These are phyloP conservation scores for Hyphantria cunea DNA, from an alignment of 1,140 invertebrate species.

Conservation along the genomic window DNA sequence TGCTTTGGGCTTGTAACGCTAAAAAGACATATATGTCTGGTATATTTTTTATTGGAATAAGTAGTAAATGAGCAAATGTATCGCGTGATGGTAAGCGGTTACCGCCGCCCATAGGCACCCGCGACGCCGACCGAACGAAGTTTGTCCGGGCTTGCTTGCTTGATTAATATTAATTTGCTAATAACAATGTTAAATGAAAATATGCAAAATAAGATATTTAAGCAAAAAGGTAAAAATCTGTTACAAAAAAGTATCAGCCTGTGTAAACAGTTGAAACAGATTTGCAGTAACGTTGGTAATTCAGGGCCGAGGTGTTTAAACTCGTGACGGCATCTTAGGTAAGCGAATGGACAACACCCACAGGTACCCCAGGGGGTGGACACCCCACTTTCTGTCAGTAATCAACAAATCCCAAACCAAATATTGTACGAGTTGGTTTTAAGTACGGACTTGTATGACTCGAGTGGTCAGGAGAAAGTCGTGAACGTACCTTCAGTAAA, in stretches of 20 bases:
- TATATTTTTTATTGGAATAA: too few relatives aligned
- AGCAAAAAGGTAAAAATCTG: too few relatives aligned
- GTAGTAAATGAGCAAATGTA: too few relatives aligned
- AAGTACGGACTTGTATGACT: conserved; percentile 10
- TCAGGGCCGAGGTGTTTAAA: conserved; percentile 67
- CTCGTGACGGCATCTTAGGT: conserved; percentile 53
- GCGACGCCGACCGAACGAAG: too few relatives aligned
- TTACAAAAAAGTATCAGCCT: conserved; percentile 28
- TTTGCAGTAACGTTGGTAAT: conserved; percentile 52
- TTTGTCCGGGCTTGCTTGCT: too few relatives aligned
- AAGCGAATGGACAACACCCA: conserved; percentile 39
- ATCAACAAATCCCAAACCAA: conserved; percentile 41
- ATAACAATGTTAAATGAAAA: too few relatives aligned
- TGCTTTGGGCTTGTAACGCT: too few relatives aligned
- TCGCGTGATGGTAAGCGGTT: too few relatives aligned
- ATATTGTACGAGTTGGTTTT: conserved; percentile 30
- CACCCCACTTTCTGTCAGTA: conserved; percentile 36
- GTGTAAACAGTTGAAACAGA: conserved; percentile 42
- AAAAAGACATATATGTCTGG: too few relatives aligned
- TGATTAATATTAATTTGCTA: too few relatives aligned
- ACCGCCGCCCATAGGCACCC: too few relatives aligned
- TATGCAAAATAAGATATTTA: too few relatives aligned
- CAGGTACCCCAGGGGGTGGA: not conserved
- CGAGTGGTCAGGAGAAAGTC: conserved; percentile 8
- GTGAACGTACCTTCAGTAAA: not conserved